These are phyloP conservation scores for Cyanistes caeruleus DNA, from an alignment of 2,113 vertebrate species.

Conservation along the genomic window DNA sequence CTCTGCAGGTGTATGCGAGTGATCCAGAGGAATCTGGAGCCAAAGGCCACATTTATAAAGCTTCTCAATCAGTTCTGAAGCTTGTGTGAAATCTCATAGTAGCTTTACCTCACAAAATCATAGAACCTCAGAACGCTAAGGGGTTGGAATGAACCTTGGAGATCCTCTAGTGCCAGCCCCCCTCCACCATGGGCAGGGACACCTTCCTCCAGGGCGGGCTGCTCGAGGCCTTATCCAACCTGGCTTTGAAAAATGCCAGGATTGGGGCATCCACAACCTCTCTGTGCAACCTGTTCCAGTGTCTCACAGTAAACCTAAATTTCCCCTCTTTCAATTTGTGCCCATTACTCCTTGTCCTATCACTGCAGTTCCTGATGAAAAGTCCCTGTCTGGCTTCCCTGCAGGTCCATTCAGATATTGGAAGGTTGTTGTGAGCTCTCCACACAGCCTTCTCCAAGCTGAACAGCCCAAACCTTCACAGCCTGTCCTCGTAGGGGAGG, in stretches of 20 bases:
- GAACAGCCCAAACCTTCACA: background rate
- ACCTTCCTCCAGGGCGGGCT: background rate
- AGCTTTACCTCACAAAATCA: background rate
- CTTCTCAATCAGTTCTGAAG: background rate
- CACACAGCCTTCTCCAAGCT: background rate
- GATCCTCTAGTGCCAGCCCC: background rate
- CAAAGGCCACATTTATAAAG: background rate
- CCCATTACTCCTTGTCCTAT: background rate
- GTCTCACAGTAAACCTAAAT: background rate
- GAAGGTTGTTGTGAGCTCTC: background rate
- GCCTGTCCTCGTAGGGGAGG: rapidly evolving
- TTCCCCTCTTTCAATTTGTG: background rate
- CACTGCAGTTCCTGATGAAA: background rate
- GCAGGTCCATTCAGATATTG: background rate
- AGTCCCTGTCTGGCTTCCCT: background rate
- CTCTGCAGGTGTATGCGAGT: background rate
- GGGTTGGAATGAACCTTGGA: background rate
- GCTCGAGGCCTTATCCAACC: background rate
- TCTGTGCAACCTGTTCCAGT: background rate
- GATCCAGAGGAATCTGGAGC: background rate
- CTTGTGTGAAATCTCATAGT: background rate
- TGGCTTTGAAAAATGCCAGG: background rate
- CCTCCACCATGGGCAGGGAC: background rate
- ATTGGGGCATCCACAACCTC: background rate
- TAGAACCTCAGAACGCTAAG: background rate